phyloP scores from a whole-genome alignment of 2,888 invertebrate species.

The Lapara coniferarum region DNA sequence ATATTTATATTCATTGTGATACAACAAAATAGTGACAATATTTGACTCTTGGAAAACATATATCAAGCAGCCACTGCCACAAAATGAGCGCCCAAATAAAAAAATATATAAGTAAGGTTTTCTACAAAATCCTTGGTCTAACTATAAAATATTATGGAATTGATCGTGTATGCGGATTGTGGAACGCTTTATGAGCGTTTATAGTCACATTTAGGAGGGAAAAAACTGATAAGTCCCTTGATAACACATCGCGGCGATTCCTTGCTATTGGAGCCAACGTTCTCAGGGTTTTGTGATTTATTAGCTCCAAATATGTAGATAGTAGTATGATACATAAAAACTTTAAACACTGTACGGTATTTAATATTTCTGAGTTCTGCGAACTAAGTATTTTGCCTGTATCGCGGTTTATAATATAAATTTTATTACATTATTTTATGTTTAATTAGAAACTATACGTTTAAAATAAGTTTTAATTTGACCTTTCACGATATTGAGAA shows the following conservation, averaged over 20 bases:
- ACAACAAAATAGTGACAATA: too few species aligned
- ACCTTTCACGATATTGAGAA: too few species aligned
- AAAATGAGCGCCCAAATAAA: not conserved
- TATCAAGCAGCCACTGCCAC: not conserved
- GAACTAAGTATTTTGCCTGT: not conserved
- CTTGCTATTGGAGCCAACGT: slow-evolving; percentile 32
- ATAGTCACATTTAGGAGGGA: slow-evolving; percentile 40
- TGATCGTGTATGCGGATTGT: slow-evolving; percentile 42
- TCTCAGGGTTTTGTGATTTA: slow-evolving; percentile 27
- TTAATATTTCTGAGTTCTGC: not conserved
- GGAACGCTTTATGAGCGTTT: slow-evolving; percentile 39
- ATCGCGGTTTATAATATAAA: not conserved
- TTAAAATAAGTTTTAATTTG: too few species aligned
- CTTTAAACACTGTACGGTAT: not conserved
- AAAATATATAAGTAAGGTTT: not conserved
- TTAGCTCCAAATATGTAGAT: slow-evolving; percentile 33
- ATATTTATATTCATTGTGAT: too few species aligned
- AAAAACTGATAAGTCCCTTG: slow-evolving; percentile 43
- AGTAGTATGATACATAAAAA: not conserved
- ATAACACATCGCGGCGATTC: slow-evolving; percentile 38
- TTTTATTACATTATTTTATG: too few species aligned
- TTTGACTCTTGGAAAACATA: not conserved
- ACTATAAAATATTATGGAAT: slow-evolving; percentile 38
- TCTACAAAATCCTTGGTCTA: slow-evolving; percentile 18
- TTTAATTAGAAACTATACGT: too few species aligned